A percentile compares a stretch with the other conserved stretches of the same genome.
phyloP scores from a whole-genome alignment of 2,113 vertebrate species.

The Damaliscus lunatus region DNA sequence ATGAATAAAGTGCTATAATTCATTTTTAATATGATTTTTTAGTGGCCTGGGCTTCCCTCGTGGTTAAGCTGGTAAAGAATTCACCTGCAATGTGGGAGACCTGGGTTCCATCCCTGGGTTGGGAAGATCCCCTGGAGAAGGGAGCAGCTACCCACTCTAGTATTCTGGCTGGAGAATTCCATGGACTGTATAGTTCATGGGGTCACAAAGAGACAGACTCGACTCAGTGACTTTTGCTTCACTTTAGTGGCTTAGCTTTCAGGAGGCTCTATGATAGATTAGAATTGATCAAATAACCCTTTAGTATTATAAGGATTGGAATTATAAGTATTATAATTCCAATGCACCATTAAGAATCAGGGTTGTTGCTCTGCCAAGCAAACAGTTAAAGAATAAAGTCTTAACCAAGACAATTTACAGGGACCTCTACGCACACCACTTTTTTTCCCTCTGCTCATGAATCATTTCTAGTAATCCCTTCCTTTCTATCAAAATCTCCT shows the following conservation, averaged over 20 bases:
- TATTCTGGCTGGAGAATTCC: background rate
- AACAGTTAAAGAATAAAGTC: background rate
- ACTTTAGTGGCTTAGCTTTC: background rate
- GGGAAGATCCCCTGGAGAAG: background rate
- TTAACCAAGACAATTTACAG: background rate
- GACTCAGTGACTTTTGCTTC: background rate
- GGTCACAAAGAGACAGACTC: background rate
- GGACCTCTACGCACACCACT: background rate
- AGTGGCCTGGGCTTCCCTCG: background rate
- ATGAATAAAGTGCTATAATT: constrained; percentile 1
- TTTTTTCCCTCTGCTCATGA: background rate
- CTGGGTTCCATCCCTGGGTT: background rate
- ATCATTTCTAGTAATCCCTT: background rate
- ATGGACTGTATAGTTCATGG: background rate
- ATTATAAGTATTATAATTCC: too few relatives aligned
- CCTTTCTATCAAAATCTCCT: background rate
- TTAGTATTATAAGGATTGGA: background rate
- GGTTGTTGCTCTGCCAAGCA: background rate
- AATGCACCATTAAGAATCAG: background rate
- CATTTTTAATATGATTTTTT: background rate
- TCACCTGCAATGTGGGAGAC: background rate
- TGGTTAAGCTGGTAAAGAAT: background rate
- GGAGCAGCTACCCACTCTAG: background rate
- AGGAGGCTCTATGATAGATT: background rate
- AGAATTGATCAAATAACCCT: background rate